Evolutionary conservation across 2,888 invertebrate genomes (phyloP), one percentile per base, ranked within the genome.

Genomic region (Gnatocerus cornutus): DNA sequence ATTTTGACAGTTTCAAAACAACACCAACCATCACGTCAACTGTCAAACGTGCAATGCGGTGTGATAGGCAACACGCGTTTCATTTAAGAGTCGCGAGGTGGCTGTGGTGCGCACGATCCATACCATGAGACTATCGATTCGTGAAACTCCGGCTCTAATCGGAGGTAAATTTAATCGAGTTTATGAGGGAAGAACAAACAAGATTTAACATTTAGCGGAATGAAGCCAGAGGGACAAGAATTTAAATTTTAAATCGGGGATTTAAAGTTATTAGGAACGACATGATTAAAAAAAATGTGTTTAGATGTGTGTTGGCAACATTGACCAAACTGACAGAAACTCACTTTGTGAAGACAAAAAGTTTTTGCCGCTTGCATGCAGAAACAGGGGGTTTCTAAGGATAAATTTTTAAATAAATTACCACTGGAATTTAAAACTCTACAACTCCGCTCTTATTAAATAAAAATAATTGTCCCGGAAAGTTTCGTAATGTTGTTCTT

Each of bases 51-150:
- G 74, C 75, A 78, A 77, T 78, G 78, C 78, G 75, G 74, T 30
- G 50, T 62, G 73, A 50, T 77, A 78, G 79, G 80, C 80, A 80
- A 79, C 79, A 74, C 73, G 72, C 75, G 71, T 66, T 74, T 68
- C 68, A 68, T 29, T 46, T 37, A 52, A 27, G 16, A 41, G 45
- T 9, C 14, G 10, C 9, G 12, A 27, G 27, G 16, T 33, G 33
- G 33, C 27, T 14, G 43, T 6, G 21, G n/a, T 59, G 68, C 68
- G 68, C 68, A 68, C 14, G 14, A 12, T 46, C 61, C 58, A 29
- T n/a, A 14, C 29, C 12, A 52, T 14, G 67, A 59, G 10, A 67
- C 58, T 74, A 76, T 76, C 65, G 76, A 76, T 76, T 76, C 76
- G 76, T 71, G 58, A 59, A 46, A 52, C 33, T 75, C 62, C 76